Percentiles rank a stretch among this genome's conserved stretches.
Evolutionary conservation across 2,113 vertebrate genomes (phyloP).

Genomic region (Mirounga angustirostris): DNA sequence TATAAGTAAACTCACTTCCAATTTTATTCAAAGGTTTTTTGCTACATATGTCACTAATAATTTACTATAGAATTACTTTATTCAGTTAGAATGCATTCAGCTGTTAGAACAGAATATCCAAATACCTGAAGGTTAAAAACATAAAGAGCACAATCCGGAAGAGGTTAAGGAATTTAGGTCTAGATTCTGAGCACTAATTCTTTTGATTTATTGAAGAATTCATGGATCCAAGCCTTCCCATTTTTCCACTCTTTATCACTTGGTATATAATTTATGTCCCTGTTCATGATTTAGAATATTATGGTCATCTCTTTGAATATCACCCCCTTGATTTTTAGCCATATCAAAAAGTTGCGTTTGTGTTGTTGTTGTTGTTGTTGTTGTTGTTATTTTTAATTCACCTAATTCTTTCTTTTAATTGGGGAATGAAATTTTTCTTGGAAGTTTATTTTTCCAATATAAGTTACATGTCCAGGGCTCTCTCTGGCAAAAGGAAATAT

Average conservation of each 20-base stretch:
- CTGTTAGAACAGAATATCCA: not conserved
- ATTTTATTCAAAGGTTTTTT: not conserved
- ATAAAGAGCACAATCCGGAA: not conserved
- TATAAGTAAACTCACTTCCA: constrained; percentile 5
- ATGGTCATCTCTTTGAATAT: not conserved
- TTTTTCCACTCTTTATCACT: not conserved
- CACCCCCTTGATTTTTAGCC: not conserved
- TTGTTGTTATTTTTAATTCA: too few species aligned
- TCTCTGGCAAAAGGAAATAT: not conserved
- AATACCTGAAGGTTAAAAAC: not conserved
- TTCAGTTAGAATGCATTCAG: not conserved
- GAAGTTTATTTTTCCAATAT: not conserved
- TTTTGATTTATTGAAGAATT: not conserved
- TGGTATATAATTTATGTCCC: not conserved
- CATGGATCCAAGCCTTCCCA: not conserved
- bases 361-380: too few species aligned
- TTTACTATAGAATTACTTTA: not conserved
- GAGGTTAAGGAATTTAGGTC: not conserved
- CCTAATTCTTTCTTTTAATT: not conserved
- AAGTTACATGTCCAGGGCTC: not conserved
- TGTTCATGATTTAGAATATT: not conserved
- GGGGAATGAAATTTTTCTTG: not conserved
- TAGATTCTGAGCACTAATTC: not conserved
- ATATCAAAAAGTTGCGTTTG: not conserved
- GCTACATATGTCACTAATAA: not conserved